Conservation (phyloP, 1,140 invertebrate genomes). For the Gonioctena quinquepunctata region DNA sequence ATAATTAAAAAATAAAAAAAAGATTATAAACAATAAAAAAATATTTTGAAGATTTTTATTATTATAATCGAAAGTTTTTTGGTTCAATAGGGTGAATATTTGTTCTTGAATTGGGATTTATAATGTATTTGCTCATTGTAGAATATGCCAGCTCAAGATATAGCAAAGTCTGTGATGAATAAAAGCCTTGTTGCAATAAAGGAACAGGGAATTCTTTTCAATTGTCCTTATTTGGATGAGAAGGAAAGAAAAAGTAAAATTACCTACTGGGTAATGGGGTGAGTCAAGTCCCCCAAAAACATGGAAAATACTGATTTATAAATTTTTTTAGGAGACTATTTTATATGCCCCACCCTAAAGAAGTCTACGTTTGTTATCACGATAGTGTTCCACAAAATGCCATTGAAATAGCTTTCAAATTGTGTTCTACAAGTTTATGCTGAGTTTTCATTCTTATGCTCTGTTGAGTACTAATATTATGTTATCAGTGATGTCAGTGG, state of each 20-base stretch:
- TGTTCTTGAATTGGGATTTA: too few species aligned
- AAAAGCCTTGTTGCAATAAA: slow-evolving; percentile 78
- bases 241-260: slow-evolving; percentile 44
- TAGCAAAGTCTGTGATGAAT: slow-evolving; percentile 62
- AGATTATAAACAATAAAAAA: too few species aligned
- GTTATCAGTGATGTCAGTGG: too few species aligned
- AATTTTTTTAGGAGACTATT: slow-evolving; percentile 67
- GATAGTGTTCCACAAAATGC: slow-evolving; percentile 79
- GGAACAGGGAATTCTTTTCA: slow-evolving; percentile 71
- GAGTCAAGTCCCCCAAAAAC: slow-evolving; percentile 37
- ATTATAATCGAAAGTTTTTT: too few species aligned
- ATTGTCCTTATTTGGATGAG: slow-evolving; percentile 55
- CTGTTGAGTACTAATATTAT: too few species aligned
- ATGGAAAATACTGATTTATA: background rate
- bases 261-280: slow-evolving; percentile 58
- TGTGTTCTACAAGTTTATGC: slow-evolving; percentile 44
- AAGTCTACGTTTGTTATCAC: slow-evolving; percentile 80
- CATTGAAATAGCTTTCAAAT: slow-evolving; percentile 77
- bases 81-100: background rate
- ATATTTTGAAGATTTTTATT: too few species aligned
- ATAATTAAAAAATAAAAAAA: too few species aligned
- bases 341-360: slow-evolving; percentile 69
- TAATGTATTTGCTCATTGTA: too few species aligned
- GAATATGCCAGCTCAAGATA: slow-evolving; percentile 62
- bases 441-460: too few species aligned